These are phyloP conservation scores for Amphipyra tragopoginis DNA, from an alignment of 2,888 invertebrate genomes.

Conservation along the genomic window DNA sequence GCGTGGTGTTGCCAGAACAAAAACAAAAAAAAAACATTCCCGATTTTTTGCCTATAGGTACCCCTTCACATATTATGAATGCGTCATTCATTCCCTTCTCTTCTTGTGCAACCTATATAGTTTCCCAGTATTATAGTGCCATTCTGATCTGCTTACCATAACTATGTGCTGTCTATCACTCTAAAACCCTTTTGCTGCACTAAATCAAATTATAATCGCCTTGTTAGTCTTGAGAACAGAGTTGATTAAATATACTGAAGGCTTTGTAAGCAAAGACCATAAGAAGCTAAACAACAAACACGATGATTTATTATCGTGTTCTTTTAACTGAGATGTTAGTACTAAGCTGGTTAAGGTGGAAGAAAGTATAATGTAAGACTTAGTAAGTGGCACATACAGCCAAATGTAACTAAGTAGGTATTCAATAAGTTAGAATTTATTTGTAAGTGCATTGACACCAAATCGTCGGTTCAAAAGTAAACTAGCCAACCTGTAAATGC, in stretches of 20 bases:
- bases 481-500: too few relatives aligned
- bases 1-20: too few relatives aligned
- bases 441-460: too few relatives aligned
- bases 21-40: too few relatives aligned
- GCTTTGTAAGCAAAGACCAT: conserved; percentile 39
- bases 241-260: conserved; percentile 38
- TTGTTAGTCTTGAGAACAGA: conserved; percentile 41
- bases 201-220: conserved; percentile 56
- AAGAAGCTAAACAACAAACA: conserved; percentile 20
- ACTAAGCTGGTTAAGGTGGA: conserved; percentile 12
- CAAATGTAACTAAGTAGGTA: too few relatives aligned
- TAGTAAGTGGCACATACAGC: background rate
- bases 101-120: conserved; percentile 17
- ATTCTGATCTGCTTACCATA: conserved; percentile 12
- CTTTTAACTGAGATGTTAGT: conserved; percentile 29
- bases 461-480: too few relatives aligned
- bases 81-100: conserved; percentile 19
- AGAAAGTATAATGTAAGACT: conserved; percentile 11
- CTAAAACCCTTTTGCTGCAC: conserved; percentile 19
- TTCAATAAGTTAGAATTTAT: too few relatives aligned
- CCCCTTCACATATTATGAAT: too few relatives aligned
- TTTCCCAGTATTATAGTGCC: conserved; percentile 5
- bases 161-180: conserved; percentile 43
- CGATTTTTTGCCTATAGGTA: too few relatives aligned
- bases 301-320: conserved; percentile 44